Conservation (phyloP, 2,113 vertebrate genomes). For the Caretta caretta region DNA sequence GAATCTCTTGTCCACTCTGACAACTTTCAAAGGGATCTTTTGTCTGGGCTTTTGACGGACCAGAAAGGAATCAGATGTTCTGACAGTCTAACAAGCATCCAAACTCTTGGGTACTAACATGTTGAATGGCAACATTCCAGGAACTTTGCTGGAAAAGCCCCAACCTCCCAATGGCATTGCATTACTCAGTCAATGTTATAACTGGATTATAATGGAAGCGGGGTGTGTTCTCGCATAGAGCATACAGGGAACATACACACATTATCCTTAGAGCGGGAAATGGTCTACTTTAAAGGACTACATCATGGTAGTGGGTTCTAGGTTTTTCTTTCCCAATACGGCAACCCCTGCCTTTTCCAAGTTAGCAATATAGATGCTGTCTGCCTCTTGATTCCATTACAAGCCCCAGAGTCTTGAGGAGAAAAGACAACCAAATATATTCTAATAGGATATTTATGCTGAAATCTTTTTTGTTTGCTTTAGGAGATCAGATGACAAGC, state of each 20-base stretch:
- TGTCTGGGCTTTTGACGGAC: constrained; percentile 67
- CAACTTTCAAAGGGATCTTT: constrained; percentile 72
- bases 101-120: constrained; percentile 73
- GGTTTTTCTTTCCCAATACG: neutral
- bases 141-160: constrained; percentile 28
- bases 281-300: constrained; percentile 48
- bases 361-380: neutral
- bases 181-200: constrained; percentile 65
- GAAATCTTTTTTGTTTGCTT: neutral
- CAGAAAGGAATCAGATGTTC: constrained; percentile 66
- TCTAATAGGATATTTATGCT: neutral
- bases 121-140: constrained; percentile 69
- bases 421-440: neutral
- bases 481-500: neutral
- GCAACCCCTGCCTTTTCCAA: neutral
- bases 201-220: constrained; percentile 57
- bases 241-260: constrained; percentile 55
- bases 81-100: constrained; percentile 66
- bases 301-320: constrained; percentile 40
- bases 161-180: constrained; percentile 43
- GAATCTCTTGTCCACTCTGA: constrained; percentile 71
- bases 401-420: neutral
- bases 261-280: constrained; percentile 69
- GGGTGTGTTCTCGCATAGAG: constrained; percentile 52
- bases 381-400: neutral